phyloP scores from a whole-genome alignment of 2,888 invertebrate genomes.

The Bellardia bayeri region DNA sequence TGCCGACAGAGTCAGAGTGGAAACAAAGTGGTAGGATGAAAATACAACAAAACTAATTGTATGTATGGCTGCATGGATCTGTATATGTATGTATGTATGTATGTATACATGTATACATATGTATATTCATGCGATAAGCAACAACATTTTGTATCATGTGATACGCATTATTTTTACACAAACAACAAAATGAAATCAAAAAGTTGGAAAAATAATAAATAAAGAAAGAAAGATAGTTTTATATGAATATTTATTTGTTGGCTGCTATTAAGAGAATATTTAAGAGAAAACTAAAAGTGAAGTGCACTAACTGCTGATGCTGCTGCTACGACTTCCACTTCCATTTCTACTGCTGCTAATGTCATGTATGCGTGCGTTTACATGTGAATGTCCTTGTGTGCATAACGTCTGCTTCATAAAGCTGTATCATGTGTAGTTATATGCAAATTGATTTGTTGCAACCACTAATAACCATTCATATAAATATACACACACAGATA shows the following conservation, averaged over 20 bases:
- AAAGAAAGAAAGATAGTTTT: background rate
- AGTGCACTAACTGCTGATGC: conserved; percentile 5
- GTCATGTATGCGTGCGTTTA: conserved; percentile 40
- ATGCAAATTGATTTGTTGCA: conserved; percentile 66
- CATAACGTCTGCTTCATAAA: conserved; percentile 39
- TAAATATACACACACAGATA: background rate
- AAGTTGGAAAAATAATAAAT: background rate
- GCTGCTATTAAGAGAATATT: conserved; percentile 45
- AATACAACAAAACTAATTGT: background rate
- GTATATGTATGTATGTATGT: no score
- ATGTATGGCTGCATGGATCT: no score
- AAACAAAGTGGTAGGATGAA: background rate
- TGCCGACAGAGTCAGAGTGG: conserved; percentile 28
- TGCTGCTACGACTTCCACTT: background rate
- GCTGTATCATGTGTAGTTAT: conserved; percentile 33
- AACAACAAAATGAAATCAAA: background rate
- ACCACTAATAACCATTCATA: conserved; percentile 56
- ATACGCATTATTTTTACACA: conserved; percentile 43
- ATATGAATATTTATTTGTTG: conserved; percentile 40
- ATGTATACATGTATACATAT: background rate
- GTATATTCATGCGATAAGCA: conserved; percentile 22
- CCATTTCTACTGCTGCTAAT: background rate
- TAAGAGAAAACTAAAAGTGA: conserved; percentile 43
- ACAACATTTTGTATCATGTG: conserved; percentile 40
- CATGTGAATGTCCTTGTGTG: conserved; percentile 60